Percentiles rank a stretch among this genome's conserved stretches.
These are phyloP conservation scores for Protobothrops flavoviridis DNA, from an alignment of 2,113 vertebrate species.

Conservation along the genomic window DNA sequence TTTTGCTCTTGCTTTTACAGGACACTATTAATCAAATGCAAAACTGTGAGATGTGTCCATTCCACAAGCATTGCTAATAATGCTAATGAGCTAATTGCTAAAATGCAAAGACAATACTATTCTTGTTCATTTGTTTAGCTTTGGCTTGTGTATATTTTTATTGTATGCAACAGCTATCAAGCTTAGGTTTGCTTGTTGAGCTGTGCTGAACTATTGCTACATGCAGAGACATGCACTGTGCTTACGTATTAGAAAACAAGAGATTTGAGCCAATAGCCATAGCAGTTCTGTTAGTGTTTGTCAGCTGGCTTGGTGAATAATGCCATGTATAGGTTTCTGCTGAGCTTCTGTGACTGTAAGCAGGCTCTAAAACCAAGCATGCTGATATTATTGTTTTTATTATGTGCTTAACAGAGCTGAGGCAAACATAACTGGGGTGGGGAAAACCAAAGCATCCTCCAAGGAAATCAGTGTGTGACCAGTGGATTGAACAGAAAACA, in stretches of 20 bases:
- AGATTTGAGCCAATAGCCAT: neutral
- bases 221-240: neutral
- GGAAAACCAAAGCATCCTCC: neutral
- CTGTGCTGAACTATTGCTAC: neutral
- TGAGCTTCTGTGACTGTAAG: neutral
- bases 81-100: too few species aligned
- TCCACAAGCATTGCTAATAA: too few species aligned
- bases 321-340: neutral
- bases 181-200: neutral
- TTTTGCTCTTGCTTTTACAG: too few species aligned
- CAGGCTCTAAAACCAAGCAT: neutral
- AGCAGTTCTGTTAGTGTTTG: neutral
- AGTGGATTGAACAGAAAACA: neutral
- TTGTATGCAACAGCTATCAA: too few species aligned
- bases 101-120: too few species aligned
- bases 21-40: too few species aligned
- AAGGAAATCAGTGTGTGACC: neutral
- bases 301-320: neutral
- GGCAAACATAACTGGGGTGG: neutral
- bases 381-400: neutral
- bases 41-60: too few species aligned
- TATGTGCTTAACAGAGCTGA: neutral
- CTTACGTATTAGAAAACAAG: neutral
- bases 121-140: too few species aligned
- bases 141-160: too few species aligned